Percentiles rank a stretch among this genome's conserved stretches.
Conservation (phyloP, 2,113 vertebrate genomes). For the Spilogale gracilis region DNA sequence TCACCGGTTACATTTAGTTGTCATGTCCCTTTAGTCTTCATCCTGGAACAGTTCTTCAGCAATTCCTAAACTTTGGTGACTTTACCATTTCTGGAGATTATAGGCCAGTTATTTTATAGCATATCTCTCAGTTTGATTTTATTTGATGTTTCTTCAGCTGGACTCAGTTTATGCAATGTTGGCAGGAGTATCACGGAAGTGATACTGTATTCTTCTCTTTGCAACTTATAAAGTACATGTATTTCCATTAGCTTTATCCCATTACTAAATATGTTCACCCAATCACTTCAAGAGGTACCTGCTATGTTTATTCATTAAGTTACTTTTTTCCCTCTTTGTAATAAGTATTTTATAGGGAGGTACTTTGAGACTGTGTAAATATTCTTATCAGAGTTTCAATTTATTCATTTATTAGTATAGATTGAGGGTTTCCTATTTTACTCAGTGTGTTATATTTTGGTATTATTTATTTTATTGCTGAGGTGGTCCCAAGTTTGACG, state of each 20-base stretch:
- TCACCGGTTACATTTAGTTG: neutral
- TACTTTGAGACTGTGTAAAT: neutral
- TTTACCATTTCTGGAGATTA: neutral
- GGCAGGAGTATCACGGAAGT: neutral
- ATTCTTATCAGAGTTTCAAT: neutral
- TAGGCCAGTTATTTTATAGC: neutral
- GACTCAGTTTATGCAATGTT: neutral
- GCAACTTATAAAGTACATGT: neutral
- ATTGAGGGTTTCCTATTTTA: conserved; percentile 22
- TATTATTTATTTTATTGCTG: neutral
- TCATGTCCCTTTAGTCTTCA: neutral
- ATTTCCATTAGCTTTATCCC: neutral
- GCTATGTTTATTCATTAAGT: neutral
- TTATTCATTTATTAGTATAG: neutral
- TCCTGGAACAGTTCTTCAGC: neutral
- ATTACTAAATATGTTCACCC: neutral
- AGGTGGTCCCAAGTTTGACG: neutral
- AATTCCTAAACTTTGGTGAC: neutral
- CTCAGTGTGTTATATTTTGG: neutral
- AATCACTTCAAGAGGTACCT: neutral
- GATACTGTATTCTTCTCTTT: neutral
- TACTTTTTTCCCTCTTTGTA: neutral
- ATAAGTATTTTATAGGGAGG: neutral
- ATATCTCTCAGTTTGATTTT: neutral
- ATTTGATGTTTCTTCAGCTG: neutral